These are phyloP conservation scores for Epicampocera succincta DNA, from an alignment of 2,888 invertebrate genomes.

Conservation along the genomic window DNA sequence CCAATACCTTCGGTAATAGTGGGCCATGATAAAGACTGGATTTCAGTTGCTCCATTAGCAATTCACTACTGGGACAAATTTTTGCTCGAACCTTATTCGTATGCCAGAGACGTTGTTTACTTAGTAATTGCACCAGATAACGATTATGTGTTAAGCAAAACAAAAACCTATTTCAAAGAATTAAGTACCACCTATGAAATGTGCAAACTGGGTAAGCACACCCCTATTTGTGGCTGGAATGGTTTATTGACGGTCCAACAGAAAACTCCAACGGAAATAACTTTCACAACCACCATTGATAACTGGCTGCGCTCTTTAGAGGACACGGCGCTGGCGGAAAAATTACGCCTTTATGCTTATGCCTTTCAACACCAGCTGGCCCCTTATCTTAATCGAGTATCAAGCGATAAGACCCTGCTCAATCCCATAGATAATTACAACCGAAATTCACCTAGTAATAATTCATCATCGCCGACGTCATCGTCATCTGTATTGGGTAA, in stretches of 20 bases:
- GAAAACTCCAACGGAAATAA: slow-evolving; percentile 66
- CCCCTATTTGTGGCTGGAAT: slow-evolving; percentile 92
- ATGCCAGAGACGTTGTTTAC: slow-evolving; percentile 96
- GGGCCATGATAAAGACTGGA: slow-evolving; percentile 97
- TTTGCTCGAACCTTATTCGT: slow-evolving; percentile 98
- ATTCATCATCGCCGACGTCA: slow-evolving; percentile 69
- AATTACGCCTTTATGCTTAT: slow-evolving; percentile 93
- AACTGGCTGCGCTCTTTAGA: slow-evolving; percentile 95
- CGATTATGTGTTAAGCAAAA: slow-evolving; percentile 89
- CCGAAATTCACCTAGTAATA: slow-evolving; percentile 32
- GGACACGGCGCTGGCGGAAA: slow-evolving; percentile 90
- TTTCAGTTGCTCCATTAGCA: slow-evolving; percentile 96
- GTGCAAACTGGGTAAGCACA: slow-evolving; percentile 95
- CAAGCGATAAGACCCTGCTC: slow-evolving; percentile 88
- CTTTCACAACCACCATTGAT: slow-evolving; percentile 83
- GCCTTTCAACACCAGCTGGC: slow-evolving; percentile 89
- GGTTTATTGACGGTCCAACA: slow-evolving; percentile 93
- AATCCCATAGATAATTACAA: slow-evolving; percentile 84
- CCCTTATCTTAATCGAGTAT: slow-evolving; percentile 88
- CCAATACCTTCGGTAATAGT: slow-evolving; percentile 97
- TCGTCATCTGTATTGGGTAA: slow-evolving; percentile 62
- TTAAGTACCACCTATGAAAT: slow-evolving; percentile 96
- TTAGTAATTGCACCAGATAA: slow-evolving; percentile 96
- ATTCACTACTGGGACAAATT: slow-evolving; percentile 98
- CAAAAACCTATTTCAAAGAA: slow-evolving; percentile 94